A percentile compares a stretch with the other conserved stretches of the same genome.
phyloP scores from a whole-genome alignment of 2,888 invertebrate species.

The Dermolepida albohirtum region DNA sequence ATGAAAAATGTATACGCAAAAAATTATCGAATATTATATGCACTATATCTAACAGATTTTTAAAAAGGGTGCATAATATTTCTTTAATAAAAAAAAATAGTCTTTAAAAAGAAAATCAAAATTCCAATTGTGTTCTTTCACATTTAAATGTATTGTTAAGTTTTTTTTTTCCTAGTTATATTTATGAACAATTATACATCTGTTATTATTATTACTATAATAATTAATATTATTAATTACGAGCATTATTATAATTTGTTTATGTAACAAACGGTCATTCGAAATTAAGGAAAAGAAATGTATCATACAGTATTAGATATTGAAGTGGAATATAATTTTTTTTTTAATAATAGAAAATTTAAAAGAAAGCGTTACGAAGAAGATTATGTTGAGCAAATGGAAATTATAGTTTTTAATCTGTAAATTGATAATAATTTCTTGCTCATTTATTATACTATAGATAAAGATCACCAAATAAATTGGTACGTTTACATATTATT shows the following conservation, averaged over 20 bases:
- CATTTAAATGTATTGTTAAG: constrained; percentile 33
- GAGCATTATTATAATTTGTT: background rate
- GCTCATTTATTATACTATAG: too few species aligned
- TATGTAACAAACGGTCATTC: too few species aligned
- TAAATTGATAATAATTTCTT: too few species aligned
- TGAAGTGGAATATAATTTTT: too few species aligned
- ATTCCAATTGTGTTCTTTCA: constrained; percentile 39
- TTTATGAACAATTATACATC: constrained; percentile 36
- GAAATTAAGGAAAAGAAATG: too few species aligned
- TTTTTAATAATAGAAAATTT: too few species aligned
- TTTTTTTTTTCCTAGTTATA: constrained; percentile 35
- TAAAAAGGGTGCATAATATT: constrained; percentile 17
- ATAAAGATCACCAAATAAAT: too few species aligned
- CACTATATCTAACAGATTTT: background rate
- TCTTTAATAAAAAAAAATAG: constrained; percentile 15
- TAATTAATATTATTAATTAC: background rate
- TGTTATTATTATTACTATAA: constrained; percentile 30
- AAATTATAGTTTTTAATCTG: too few species aligned
- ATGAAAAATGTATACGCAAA: constrained; percentile 51
- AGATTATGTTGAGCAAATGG: too few species aligned
- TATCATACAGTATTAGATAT: too few species aligned
- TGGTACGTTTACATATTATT: too few species aligned
- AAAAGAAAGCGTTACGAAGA: too few species aligned
- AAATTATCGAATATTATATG: constrained; percentile 28
- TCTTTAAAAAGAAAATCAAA: constrained; percentile 32